Evolutionary conservation across 2,797 vertebrate species (phyloP).

Genomic region (Parauchenoglanis ngamensis): DNA sequence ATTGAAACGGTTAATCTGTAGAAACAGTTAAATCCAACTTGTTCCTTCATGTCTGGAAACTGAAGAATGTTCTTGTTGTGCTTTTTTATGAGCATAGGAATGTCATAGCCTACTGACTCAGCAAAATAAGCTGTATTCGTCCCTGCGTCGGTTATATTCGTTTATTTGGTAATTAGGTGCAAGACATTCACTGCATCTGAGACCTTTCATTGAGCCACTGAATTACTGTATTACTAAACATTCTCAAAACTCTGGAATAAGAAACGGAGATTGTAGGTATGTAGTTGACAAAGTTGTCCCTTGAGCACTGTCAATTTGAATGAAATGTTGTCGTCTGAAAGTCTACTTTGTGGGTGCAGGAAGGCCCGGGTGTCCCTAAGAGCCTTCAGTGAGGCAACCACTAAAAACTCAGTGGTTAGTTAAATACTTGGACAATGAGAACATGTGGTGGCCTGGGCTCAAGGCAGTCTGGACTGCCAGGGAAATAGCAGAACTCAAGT

Average conservation of each 20-base stretch:
- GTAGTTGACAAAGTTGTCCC: slow-evolving; percentile 24
- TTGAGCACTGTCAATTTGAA: slow-evolving; percentile 60
- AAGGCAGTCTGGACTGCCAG: slow-evolving; percentile 72
- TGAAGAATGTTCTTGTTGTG: slow-evolving; percentile 64
- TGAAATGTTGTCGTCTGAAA: slow-evolving; percentile 67
- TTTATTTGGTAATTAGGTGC: slow-evolving; percentile 44
- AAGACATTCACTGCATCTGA: neutral
- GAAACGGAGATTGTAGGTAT: neutral
- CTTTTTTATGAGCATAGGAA: slow-evolving; percentile 18
- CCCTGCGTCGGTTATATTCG: slow-evolving; percentile 34
- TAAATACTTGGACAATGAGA: slow-evolving; percentile 78
- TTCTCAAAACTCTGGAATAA: neutral
- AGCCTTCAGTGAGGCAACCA: slow-evolving; percentile 71
- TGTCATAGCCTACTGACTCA: slow-evolving; percentile 42
- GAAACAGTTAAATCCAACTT: slow-evolving; percentile 34
- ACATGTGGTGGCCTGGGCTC: slow-evolving; percentile 72
- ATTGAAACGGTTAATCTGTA: neutral
- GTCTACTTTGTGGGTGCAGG: slow-evolving; percentile 62
- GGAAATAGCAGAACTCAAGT: slow-evolving; percentile 63
- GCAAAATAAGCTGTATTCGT: slow-evolving; percentile 36
- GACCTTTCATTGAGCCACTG: neutral
- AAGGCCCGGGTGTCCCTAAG: slow-evolving; percentile 70
- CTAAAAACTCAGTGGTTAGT: slow-evolving; percentile 77
- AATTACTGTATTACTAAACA: neutral
- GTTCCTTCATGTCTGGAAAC: slow-evolving; percentile 67